Conservation (phyloP, 2,113 vertebrate species). For the Prionailurus viverrinus region DNA sequence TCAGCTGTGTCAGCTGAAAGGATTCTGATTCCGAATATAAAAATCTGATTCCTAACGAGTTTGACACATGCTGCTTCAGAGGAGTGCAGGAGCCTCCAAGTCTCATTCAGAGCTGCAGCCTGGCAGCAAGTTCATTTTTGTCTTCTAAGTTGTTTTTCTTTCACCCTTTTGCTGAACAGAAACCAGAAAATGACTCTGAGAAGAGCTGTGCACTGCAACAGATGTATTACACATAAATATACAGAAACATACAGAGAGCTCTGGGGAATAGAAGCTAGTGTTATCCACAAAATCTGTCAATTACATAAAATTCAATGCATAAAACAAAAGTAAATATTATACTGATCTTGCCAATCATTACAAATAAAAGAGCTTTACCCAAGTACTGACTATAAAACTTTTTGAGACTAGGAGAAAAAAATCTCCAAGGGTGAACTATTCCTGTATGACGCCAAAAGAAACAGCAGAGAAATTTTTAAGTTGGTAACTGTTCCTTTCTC, state of each 20-base stretch:
- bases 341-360: conserved; percentile 39
- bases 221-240: conserved; percentile 59
- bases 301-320: not conserved
- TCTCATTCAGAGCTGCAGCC: conserved; percentile 55
- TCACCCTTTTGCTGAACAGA: conserved; percentile 63
- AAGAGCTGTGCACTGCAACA: not conserved
- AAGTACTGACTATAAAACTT: not conserved
- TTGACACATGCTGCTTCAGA: conserved; percentile 64
- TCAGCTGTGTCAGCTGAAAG: conserved; percentile 57
- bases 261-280: not conserved
- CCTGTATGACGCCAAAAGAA: not conserved
- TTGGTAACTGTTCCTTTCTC: not conserved
- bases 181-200: conserved; percentile 58
- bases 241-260: conserved; percentile 51
- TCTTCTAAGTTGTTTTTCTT: conserved; percentile 72
- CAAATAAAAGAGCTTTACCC: not conserved
- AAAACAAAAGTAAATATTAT: conserved; percentile 54
- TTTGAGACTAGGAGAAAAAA: not conserved
- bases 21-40: conserved; percentile 66
- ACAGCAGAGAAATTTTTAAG: not conserved
- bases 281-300: conserved; percentile 39
- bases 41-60: conserved; percentile 44
- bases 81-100: not conserved
- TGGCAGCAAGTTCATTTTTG: conserved; percentile 62
- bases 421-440: not conserved